Conservation (phyloP, 1,140 invertebrate genomes). For the Leucophenga varia region DNA sequence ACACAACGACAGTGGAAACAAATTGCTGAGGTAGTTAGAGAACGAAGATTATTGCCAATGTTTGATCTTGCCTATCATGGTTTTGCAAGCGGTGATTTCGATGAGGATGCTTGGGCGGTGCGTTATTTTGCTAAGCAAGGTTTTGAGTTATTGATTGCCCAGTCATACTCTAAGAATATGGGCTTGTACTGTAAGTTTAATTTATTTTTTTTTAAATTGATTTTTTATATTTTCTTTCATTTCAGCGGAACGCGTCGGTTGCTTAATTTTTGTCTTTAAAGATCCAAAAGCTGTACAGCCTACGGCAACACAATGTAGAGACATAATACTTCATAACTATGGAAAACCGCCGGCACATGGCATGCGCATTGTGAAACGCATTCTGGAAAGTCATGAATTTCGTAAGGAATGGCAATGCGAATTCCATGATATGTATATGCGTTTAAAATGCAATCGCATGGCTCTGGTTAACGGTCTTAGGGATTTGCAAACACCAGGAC, state of each 20-base stretch:
- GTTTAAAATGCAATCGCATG: slow-evolving; percentile 87
- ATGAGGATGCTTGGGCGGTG: slow-evolving; percentile 85
- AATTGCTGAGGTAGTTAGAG: slow-evolving; percentile 73
- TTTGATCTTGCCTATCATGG: slow-evolving; percentile 99
- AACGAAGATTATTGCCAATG: slow-evolving; percentile 85
- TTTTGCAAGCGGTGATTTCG: slow-evolving; percentile 85
- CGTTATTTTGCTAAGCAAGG: slow-evolving; percentile 88
- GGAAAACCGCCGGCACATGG: slow-evolving; percentile 98
- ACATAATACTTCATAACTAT: slow-evolving; percentile 91
- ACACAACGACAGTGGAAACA: slow-evolving; percentile 89
- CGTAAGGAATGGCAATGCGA: slow-evolving; percentile 81
- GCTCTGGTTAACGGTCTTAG: slow-evolving; percentile 75
- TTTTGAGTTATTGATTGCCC: slow-evolving; percentile 83
- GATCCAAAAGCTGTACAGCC: slow-evolving; percentile 78
- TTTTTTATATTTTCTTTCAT: not conserved
- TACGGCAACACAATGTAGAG: slow-evolving; percentile 91
- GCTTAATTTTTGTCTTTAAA: slow-evolving; percentile 76
- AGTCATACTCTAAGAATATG: slow-evolving; percentile 99
- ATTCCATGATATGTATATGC: slow-evolving; percentile 95
- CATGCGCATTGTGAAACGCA: slow-evolving; percentile 83
- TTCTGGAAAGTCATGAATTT: slow-evolving; percentile 73
- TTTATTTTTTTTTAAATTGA: no score
- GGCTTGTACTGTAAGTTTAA: slow-evolving; percentile 69
- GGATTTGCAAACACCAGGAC: slow-evolving; percentile 77
- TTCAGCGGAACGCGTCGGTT: slow-evolving; percentile 79